Conservation (phyloP, 2,797 vertebrate genomes). For the Eulemur albifrons region DNA sequence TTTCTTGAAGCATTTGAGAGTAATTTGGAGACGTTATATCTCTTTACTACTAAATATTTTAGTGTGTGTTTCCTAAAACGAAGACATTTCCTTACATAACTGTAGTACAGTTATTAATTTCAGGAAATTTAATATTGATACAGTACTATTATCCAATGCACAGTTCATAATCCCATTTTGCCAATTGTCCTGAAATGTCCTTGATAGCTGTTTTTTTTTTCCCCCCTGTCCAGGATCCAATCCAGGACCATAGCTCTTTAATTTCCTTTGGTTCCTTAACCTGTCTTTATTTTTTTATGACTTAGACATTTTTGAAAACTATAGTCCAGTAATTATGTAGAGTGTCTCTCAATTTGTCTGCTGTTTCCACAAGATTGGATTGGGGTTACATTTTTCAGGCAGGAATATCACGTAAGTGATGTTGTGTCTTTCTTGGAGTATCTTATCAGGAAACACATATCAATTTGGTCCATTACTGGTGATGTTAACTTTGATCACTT, state of each 20-base stretch:
- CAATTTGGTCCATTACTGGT: neutral
- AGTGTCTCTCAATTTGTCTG: neutral
- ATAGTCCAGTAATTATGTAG: neutral
- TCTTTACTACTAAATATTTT: neutral
- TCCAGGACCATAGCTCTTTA: neutral
- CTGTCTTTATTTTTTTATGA: neutral
- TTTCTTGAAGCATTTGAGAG: neutral
- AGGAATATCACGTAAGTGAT: neutral
- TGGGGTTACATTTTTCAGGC: neutral
- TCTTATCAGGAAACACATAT: neutral
- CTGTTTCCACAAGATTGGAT: neutral
- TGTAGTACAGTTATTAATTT: neutral
- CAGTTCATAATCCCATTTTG: neutral
- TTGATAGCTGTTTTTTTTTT: neutral
- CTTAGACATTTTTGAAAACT: neutral
- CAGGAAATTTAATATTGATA: neutral
- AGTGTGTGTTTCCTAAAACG: neutral
- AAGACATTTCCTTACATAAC: neutral
- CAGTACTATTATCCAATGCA: neutral
- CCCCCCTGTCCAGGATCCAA: neutral
- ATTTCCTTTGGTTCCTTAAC: neutral
- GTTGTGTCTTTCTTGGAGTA: neutral
- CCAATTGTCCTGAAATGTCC: neutral
- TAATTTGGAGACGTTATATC: neutral
- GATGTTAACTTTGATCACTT: neutral